Percentiles rank a stretch among this genome's conserved stretches.
These are phyloP conservation scores for Acanthosepion esculentum DNA, from an alignment of 2,888 invertebrate species.

Conservation along the genomic window DNA sequence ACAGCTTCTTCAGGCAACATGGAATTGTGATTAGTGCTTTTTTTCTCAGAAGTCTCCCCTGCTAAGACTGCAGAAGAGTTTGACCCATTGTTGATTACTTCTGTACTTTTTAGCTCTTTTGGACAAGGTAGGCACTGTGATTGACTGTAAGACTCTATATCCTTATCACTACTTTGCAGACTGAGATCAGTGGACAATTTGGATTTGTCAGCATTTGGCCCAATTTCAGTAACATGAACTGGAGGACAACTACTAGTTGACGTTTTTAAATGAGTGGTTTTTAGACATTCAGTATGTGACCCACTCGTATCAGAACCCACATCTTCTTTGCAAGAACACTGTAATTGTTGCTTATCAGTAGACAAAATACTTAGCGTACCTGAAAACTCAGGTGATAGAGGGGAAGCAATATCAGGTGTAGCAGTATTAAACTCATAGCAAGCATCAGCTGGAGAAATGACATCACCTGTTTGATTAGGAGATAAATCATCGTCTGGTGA, in stretches of 20 bases:
- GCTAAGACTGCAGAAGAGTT: not conserved
- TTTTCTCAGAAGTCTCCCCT: not conserved
- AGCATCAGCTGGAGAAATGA: conserved; percentile 47
- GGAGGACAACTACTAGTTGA: not conserved
- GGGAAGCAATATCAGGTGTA: conserved; percentile 47
- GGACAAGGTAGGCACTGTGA: conserved; percentile 42
- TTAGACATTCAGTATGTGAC: not conserved
- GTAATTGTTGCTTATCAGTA: conserved; percentile 9
- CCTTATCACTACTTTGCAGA: conserved; percentile 4
- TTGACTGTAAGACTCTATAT: conserved; percentile 36
- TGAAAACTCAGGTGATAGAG: conserved; percentile 38
- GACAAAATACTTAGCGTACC: conserved; percentile 45
- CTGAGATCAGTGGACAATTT: not conserved
- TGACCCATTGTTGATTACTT: not conserved
- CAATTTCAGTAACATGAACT: not conserved
- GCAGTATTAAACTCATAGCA: conserved; percentile 47
- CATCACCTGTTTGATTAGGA: conserved; percentile 42
- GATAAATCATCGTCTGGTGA: conserved; percentile 41
- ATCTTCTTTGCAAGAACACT: not conserved
- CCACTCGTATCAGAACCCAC: not conserved
- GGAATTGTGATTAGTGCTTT: not conserved
- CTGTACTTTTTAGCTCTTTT: not conserved
- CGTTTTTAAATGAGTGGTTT: not conserved
- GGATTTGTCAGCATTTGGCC: not conserved
- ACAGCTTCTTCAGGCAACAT: not conserved